Percentiles rank a stretch among this genome's conserved stretches.
phyloP scores from a whole-genome alignment of 2,113 vertebrate genomes.

The Sminthopsis crassicaudata region DNA sequence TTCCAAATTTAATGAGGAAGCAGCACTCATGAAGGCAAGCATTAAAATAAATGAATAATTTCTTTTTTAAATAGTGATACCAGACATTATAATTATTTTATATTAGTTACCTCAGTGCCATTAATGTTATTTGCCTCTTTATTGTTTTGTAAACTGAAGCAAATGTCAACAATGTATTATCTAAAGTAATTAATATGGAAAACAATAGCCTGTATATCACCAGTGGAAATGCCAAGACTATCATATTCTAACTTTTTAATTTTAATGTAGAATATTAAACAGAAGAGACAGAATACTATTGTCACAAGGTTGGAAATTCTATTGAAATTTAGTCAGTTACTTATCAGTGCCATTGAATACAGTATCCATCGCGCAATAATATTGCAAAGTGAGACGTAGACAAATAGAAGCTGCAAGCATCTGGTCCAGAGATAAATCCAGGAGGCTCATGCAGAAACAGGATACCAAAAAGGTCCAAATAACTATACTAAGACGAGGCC shows the following conservation, averaged over 20 bases:
- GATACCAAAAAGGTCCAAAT: background rate
- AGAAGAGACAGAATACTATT: background rate
- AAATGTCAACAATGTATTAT: conserved; percentile 71
- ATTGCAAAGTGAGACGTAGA: background rate
- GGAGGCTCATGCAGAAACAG: background rate
- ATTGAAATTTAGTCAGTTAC: background rate
- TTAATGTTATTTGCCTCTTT: conserved; percentile 47
- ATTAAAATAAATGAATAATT: conserved; percentile 62
- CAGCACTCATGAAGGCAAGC: conserved; percentile 29
- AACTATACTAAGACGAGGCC: background rate
- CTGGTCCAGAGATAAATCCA: background rate
- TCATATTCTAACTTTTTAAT: conserved; percentile 55
- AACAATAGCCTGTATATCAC: conserved; percentile 56
- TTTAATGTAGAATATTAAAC: background rate
- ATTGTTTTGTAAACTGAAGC: conserved; percentile 69
- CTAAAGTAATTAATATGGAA: conserved; percentile 72
- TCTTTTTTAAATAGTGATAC: conserved; percentile 70
- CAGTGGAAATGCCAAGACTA: conserved; percentile 71
- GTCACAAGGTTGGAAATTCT: background rate
- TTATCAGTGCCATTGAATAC: background rate
- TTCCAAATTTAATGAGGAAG: conserved; percentile 48
- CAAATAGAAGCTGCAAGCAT: background rate
- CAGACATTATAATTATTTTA: conserved; percentile 58
- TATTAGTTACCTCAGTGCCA: conserved; percentile 38
- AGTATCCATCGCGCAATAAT: background rate